phyloP scores from a whole-genome alignment of 2,797 vertebrate species.

The Fistularia commersonii region DNA sequence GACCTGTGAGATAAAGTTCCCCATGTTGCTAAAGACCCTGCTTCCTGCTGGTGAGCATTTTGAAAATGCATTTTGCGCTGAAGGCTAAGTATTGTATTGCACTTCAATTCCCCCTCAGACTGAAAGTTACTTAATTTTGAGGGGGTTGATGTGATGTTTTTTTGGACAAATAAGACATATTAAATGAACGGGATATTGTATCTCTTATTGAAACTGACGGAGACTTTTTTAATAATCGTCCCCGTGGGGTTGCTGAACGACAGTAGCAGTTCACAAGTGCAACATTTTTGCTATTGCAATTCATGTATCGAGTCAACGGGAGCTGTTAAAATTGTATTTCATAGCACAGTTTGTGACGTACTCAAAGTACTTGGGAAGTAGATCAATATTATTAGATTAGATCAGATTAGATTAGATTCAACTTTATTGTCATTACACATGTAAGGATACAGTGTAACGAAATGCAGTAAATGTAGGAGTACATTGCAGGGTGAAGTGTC shows the following conservation, averaged over 20 bases:
- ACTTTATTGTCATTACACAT: no score
- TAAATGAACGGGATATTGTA: slow-evolving; percentile 1
- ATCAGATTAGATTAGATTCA: no score
- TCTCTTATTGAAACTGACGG: no score
- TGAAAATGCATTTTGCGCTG: slow-evolving; percentile 7
- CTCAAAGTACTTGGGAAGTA: slow-evolving; percentile 19
- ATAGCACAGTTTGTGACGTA: slow-evolving; percentile 11
- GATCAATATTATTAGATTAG: no score
- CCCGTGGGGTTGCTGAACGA: no score
- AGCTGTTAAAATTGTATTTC: no score
- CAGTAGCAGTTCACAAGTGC: not conserved
- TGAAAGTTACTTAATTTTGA: not conserved
- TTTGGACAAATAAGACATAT: slow-evolving; percentile 34
- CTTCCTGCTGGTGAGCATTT: slow-evolving; percentile 44
- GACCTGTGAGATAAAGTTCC: slow-evolving; percentile 80
- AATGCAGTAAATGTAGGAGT: no score
- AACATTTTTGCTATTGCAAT: slow-evolving; percentile 2
- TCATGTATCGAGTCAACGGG: slow-evolving; percentile 16
- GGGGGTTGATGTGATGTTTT: no score
- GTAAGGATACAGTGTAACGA: no score
- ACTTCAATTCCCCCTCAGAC: slow-evolving; percentile 43
- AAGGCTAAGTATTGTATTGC: slow-evolving; percentile 56
- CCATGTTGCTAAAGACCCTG: slow-evolving; percentile 57
- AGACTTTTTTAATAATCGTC: no score
- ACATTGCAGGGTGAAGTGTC: no score